Base-by-base conservation (phyloP, 1,140 invertebrate species). In the Drosophila lini region DNA sequence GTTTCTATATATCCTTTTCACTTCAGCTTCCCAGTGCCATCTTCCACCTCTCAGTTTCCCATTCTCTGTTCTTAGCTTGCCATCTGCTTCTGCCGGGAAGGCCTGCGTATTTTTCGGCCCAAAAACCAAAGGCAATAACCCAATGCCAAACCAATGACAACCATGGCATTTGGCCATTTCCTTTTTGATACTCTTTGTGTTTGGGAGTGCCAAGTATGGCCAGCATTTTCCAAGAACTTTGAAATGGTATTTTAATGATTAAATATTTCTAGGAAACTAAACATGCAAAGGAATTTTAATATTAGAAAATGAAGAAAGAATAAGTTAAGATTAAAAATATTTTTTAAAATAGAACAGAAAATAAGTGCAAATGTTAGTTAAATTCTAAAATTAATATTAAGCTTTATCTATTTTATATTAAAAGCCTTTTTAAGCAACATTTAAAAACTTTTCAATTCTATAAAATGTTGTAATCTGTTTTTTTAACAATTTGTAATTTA, bases 81-180 rank as follows among this genome's bases (percentile, higher is more conserved):
- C 65, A 42, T 52, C 45, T 64, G 58, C 16, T 48, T 5, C 19
- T 68, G 34, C 58, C 64, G 36, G 36, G 9, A 40, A 22, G 13
- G 19, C 44, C 44, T 42, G 38, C 31, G 45, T 64, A 52, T 42
- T 28, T 58, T 58, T 36, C 4, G n/a, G n/a, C 36, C 31, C 15
- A 42, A 48, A 65, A 65, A 65, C 38, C 60, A 65, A 69, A 65
- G 36, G 55, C 6, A 68, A 50, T 19, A 22, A 50, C 47, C 50
- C 61, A 65, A 69, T 67, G 61, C 31, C 65, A 53, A 69, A 32
- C 28, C 65, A 67, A 69, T 67, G 61, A 45, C 31, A 31, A 41
- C 36, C 36, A 15, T n/a, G 65, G 61, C 61, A 65, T 68, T 65
- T 65, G 42, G 13, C 38, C 65, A 53, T 53, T 69, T 69, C 47